phyloP scores from a whole-genome alignment of 2,797 vertebrate species.

The Spinus pinus region DNA sequence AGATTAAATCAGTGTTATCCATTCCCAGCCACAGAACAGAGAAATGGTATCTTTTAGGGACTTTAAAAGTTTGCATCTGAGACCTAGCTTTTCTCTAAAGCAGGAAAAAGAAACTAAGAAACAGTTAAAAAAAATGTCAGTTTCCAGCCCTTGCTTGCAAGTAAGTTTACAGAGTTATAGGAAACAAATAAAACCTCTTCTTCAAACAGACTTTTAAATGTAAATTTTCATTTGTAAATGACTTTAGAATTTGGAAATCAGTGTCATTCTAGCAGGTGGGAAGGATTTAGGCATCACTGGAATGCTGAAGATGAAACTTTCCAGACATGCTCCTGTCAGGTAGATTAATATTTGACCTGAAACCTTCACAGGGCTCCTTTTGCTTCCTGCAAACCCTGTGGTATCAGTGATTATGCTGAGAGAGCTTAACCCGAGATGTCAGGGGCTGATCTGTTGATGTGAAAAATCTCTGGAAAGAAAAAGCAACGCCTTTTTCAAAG shows the following conservation, averaged over 20 bases:
- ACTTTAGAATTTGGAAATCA: not conserved
- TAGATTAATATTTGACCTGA: conserved; percentile 31
- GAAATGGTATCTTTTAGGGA: not conserved
- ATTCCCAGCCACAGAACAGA: not conserved
- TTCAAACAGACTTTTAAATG: not conserved
- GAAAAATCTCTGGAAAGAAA: not conserved
- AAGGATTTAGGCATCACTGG: not conserved
- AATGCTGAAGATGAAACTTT: conserved; percentile 37
- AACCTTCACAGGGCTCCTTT: not conserved
- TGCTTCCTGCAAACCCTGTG: not conserved
- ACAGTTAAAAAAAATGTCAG: not conserved
- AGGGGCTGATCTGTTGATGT: not conserved
- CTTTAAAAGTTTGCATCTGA: not conserved
- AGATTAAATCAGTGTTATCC: not conserved
- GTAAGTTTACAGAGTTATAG: not conserved
- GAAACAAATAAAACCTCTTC: not conserved
- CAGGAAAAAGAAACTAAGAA: not conserved
- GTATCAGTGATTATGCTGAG: not conserved
- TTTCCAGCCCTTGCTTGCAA: not conserved
- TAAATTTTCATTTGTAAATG: not conserved
- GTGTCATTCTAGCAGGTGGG: not conserved
- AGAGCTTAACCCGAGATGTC: not conserved
- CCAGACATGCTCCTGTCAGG: conserved; percentile 5
- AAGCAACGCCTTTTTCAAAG: not conserved
- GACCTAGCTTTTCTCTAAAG: not conserved